Percentiles rank a stretch among this genome's conserved stretches.
phyloP scores from a whole-genome alignment of 2,113 vertebrate genomes.

The Hystrix cristata region DNA sequence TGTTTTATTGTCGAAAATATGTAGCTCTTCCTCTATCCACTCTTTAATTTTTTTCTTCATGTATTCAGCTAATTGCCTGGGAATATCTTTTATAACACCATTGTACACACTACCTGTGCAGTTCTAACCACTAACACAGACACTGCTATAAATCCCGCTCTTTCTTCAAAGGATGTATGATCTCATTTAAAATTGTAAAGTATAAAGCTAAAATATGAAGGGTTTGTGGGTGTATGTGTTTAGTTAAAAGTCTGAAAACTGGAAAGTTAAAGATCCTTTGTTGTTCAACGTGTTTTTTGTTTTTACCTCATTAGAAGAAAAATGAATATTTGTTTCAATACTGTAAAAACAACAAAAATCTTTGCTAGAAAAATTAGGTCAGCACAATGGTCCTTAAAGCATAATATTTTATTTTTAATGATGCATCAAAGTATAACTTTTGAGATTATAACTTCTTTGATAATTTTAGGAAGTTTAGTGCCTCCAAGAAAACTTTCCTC shows the following conservation, averaged over 20 bases:
- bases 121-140: slow-evolving; percentile 39
- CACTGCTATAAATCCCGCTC: neutral
- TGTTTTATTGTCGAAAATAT: slow-evolving; percentile 82
- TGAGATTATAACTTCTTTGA: neutral
- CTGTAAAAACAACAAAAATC: neutral
- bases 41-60: slow-evolving; percentile 76
- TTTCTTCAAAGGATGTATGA: slow-evolving; percentile 60
- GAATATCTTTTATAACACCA: slow-evolving; percentile 66
- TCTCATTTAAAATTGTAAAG: slow-evolving; percentile 41
- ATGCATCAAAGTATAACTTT: neutral
- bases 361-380: neutral
- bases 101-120: slow-evolving; percentile 44
- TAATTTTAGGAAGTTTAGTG: slow-evolving; percentile 4
- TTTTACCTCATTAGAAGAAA: slow-evolving; percentile 28
- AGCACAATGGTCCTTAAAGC: neutral
- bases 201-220: slow-evolving; percentile 32
- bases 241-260: slow-evolving; percentile 49
- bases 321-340: slow-evolving; percentile 27
- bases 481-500: neutral
- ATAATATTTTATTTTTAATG: neutral
- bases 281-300: neutral
- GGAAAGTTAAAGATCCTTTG: slow-evolving; percentile 10
- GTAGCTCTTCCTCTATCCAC: slow-evolving; percentile 68
- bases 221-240: neutral
- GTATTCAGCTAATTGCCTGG: slow-evolving; percentile 70